Evolutionary conservation across 2,888 invertebrate species (phyloP), one percentile per base, ranked within the genome.

Genomic region (Opisthograptis luteolata): DNA sequence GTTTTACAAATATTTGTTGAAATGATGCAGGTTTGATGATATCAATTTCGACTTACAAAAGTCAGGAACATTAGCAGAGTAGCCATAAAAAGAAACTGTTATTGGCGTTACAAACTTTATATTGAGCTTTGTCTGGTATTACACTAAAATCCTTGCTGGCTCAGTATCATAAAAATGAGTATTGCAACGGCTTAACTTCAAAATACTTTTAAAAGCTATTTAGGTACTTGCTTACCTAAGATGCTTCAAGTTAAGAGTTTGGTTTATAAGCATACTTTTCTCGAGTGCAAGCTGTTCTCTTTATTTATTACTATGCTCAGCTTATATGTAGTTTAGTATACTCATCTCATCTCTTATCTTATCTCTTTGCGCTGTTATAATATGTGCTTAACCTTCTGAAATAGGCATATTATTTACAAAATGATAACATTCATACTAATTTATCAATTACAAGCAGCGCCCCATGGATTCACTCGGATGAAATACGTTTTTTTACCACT

Each of bases 141-240:
- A 54, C 44, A 49, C 58, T 40, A 54, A 63, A 67, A 60, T 57
- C 58, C 52, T 60, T 52, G 54, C 55, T 60, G 41, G 47, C 46
- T 52, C 42, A 46, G 49, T 55, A 45, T 63, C 61, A 58, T 71
- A 70, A 70, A 70, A 62, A 57, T 58, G 46, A 53, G 47, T 65
- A 63, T 68, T 64, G 58, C 60, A 51, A 45, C 56, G 58, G 58
- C 60, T 65, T 64, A 30, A 67, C 61, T 68, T 59, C 52, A 58
- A 50, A 69, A 69, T 70, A 67, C 63, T 65, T 67, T 57, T 40
- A 60, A 50, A 67, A 72, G 60, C 67, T 62, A 66, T 68, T 59
- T 49, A 63, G 64, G 56, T 42, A 36, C 45, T 69, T 64, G 39
- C 46, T 62, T 60, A 63, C 57, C 48, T 57, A 54, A 58, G 57